Base-by-base conservation (phyloP, 2,888 invertebrate species). In the Onchidella celtica region DNA sequence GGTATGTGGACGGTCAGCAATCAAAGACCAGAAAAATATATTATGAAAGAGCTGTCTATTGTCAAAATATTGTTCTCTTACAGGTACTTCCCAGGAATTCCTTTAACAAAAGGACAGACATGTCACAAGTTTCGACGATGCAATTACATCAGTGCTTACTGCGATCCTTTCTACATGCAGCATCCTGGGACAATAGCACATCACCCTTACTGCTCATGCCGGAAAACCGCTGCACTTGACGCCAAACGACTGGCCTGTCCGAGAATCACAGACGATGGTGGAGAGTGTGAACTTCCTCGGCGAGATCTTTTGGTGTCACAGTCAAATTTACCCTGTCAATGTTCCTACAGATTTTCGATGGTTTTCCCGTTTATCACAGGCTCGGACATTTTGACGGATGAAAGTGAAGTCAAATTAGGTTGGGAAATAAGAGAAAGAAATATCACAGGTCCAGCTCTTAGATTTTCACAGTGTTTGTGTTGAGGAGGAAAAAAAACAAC, bases 111-210 rank as follows among this genome's bases (percentile, higher is more conserved):
- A n/a, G 75, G 73, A 11, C 66, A 72, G 32, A 70, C 78, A 38
- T 84, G 84, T 47, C 69, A 34, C 24, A 84, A 81, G 3, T 84
- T 84, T 57, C 77, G 79, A 36, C 27, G 47, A 68, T 84, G 84
- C 68, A 84, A 84, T 27, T 78, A 70, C 59, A 55, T 70, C 29
- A 81, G 78, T 81, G 24, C 55, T 14, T 29, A 11, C 2, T 84
- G 84, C 59, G 78, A 83, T 55, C 66, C 69, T 0, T 82, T 72
- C 72, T 55, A 72, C 36, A 29, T 36, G 29, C 40, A 63, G 9
- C 66, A 73, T 21, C 57, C 77, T 21, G 40, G 57, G 57, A 66
- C 11, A 17, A 32, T 3, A n/a, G 40, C 36, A 2, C 29, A 38
- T 0, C 70, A 34, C 21, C 84, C 84, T 3, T 83, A 83, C 55